Percentiles rank a stretch among this genome's conserved stretches.
Conservation (phyloP, 2,113 vertebrate species). For the Galemys pyrenaicus region DNA sequence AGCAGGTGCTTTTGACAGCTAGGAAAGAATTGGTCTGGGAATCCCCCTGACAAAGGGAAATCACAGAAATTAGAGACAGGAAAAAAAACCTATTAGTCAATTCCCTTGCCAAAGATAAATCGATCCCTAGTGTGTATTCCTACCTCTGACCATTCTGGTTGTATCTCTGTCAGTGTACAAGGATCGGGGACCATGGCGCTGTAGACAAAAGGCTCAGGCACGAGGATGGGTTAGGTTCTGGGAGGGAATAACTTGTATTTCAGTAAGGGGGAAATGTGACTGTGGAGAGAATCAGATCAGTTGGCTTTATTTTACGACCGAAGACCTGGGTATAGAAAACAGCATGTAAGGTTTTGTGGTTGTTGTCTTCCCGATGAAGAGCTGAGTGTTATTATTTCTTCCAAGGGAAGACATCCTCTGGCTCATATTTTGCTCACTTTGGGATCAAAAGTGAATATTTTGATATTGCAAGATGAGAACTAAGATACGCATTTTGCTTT, state of each 20-base stretch:
- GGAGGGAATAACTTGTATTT: not conserved
- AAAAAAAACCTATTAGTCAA: conserved; percentile 62
- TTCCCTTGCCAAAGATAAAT: conserved; percentile 58
- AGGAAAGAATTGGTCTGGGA: conserved; percentile 62
- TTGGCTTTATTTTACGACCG: not conserved
- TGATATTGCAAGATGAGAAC: not conserved
- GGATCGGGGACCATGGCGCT: not conserved
- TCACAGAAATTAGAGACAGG: conserved; percentile 69
- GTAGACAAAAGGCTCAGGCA: not conserved
- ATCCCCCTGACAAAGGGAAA: conserved; percentile 31
- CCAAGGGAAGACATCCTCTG: not conserved
- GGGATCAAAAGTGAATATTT: not conserved
- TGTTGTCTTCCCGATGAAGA: not conserved
- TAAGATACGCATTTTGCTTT: conserved; percentile 31
- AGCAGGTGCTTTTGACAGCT: conserved; percentile 73
- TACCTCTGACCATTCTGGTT: not conserved
- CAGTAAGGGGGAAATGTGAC: not conserved
- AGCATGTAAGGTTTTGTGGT: not conserved
- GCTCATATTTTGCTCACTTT: not conserved
- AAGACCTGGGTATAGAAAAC: not conserved
- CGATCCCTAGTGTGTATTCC: conserved; percentile 51
- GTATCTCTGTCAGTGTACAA: not conserved
- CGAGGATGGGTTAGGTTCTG: not conserved
- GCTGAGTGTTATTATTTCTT: not conserved
- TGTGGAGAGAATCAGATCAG: not conserved